phyloP scores from a whole-genome alignment of 1,140 invertebrate genomes.

The Nylanderia fulva region DNA sequence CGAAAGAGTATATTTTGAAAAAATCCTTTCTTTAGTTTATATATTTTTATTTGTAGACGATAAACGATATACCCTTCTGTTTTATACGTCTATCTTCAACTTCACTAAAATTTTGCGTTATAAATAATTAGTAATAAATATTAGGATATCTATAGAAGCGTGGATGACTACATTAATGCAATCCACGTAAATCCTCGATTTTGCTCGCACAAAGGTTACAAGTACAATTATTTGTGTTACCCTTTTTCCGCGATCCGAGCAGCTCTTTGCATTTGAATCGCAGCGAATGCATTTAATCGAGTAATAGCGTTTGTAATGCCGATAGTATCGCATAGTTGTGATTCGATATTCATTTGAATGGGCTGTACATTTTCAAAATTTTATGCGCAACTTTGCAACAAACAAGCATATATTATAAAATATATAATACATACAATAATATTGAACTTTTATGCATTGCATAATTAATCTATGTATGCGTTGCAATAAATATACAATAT shows the following conservation, averaged over 20 bases:
- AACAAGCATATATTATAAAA: too few species aligned
- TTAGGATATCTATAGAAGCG: conserved; percentile 17
- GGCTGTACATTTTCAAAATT: neutral
- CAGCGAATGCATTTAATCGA: conserved; percentile 36
- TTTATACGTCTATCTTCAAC: neutral
- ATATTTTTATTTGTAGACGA: neutral
- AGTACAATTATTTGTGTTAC: neutral
- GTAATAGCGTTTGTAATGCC: neutral
- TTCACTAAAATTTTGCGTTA: neutral
- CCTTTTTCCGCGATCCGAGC: neutral
- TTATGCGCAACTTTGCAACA: neutral
- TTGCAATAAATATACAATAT: too few species aligned
- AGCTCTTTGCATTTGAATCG: conserved; percentile 42
- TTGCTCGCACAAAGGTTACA: neutral
- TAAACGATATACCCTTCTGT: neutral
- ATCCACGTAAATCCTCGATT: conserved; percentile 1
- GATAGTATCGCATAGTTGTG: neutral
- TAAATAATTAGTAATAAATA: conserved; percentile 40
- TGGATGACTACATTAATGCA: conserved; percentile 11
- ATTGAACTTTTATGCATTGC: too few species aligned
- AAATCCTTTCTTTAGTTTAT: neutral
- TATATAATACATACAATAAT: too few species aligned
- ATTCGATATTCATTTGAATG: neutral
- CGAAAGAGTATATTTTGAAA: neutral
- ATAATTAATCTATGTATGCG: too few species aligned